Evolutionary conservation across 2,888 invertebrate species (phyloP).

Genomic region (Parnassius mnemosyne): DNA sequence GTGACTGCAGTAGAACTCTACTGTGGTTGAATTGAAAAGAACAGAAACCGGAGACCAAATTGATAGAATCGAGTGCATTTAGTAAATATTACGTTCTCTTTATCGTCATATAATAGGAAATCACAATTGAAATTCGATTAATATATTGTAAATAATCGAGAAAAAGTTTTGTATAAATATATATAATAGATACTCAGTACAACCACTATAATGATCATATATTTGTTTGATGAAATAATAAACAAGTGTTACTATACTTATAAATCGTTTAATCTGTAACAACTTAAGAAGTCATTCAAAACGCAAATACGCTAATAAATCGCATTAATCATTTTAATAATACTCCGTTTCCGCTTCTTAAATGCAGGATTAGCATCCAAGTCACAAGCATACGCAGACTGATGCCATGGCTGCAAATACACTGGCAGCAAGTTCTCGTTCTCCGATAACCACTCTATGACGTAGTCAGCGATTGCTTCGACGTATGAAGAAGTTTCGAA

Average conservation of each 20-base stretch:
- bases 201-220: neutral
- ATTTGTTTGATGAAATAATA: neutral
- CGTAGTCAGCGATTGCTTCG: slow-evolving; percentile 59
- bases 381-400: slow-evolving; percentile 39
- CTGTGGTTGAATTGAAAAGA: too few species aligned
- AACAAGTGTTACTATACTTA: neutral
- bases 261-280: neutral
- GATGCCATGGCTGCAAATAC: slow-evolving; percentile 55
- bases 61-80: too few species aligned
- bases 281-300: neutral
- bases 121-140: too few species aligned
- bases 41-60: too few species aligned
- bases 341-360: slow-evolving; percentile 31
- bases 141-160: neutral
- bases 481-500: slow-evolving; percentile 58
- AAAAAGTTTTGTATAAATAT: neutral
- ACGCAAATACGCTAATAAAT: slow-evolving; percentile 30
- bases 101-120: too few species aligned
- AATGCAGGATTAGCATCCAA: slow-evolving; percentile 44
- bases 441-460: slow-evolving; percentile 62
- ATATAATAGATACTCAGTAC: neutral
- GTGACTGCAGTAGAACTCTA: too few species aligned
- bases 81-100: too few species aligned
- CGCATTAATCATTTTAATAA: slow-evolving; percentile 40
- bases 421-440: slow-evolving; percentile 58